phyloP scores from a whole-genome alignment of 2,888 invertebrate species.

The Campaea margaritaria region DNA sequence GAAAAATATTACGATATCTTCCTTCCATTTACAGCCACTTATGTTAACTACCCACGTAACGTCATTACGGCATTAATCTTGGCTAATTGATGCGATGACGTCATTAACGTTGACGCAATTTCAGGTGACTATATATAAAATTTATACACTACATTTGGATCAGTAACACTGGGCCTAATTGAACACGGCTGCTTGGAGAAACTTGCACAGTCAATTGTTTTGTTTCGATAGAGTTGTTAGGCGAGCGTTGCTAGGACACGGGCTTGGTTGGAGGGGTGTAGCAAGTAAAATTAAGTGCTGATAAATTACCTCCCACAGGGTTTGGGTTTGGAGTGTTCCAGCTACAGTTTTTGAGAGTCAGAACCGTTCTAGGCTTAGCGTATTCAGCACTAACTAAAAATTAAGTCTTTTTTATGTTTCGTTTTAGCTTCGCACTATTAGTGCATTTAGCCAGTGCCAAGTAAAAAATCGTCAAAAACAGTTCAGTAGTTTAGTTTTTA shows the following conservation, averaged over 20 bases:
- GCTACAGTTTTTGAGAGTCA: too few species aligned
- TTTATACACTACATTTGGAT: conserved; percentile 19
- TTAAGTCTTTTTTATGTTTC: too few species aligned
- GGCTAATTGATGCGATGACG: conserved; percentile 29
- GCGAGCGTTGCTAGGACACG: conserved; percentile 31
- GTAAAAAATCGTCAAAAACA: too few species aligned
- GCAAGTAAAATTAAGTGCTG: not conserved
- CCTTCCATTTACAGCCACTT: conserved; percentile 3
- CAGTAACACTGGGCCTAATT: conserved; percentile 27
- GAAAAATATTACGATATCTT: too few species aligned
- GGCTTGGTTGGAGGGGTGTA: not conserved
- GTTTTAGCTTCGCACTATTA: too few species aligned
- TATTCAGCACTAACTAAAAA: too few species aligned
- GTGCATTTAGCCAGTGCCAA: too few species aligned
- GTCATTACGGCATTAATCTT: conserved; percentile 5
- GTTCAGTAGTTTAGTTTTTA: too few species aligned
- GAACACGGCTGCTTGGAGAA: not conserved
- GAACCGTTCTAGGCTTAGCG: too few species aligned
- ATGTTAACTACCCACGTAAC: not conserved
- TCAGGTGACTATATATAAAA: not conserved
- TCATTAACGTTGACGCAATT: conserved; percentile 21
- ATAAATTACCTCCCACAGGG: too few species aligned
- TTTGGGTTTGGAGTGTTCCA: too few species aligned
- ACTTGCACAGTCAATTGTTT: conserved; percentile 16
- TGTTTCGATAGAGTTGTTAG: conserved; percentile 29